Base-by-base conservation (phyloP, 2,797 vertebrate genomes). In the Florisuga fusca region DNA sequence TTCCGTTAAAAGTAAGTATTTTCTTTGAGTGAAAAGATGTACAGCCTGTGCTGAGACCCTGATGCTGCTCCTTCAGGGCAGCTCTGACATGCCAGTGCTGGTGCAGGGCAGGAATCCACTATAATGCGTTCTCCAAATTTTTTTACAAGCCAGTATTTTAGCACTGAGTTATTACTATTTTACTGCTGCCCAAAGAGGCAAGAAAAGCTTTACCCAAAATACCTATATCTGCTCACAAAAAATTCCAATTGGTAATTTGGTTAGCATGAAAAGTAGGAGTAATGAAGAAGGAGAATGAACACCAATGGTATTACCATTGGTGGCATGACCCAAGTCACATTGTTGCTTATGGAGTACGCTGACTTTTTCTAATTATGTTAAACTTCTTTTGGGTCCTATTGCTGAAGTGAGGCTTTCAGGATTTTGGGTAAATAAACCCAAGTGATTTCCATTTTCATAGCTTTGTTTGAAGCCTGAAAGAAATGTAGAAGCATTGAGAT, bases 361-460 rank as follows among this genome's bases (percentile, higher is more conserved):
- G 6, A 10, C 34, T 51, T 89, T 78, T 83, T 58, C 50, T 41
- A 57, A 59, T 50, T n/a, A 29, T 0, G 0, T 84, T 75, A 59
- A 68, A 25, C 36, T 55, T 81, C 45, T 45, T 27, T 9, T 46
- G 68, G 15, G 22, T 66, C 38, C 72, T 71, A 22, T 0, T 61
- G 29, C 43, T 71, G 43, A 78, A 62, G 43, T 50, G 33, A 67
- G 14, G 8, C n/a, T 92, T 77, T 90, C 50, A 48, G 36, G 21
- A 61, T 22, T 84, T 80, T 75, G 36, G 4, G 4, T 53, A 17
- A 43, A 58, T 76, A 67, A 27, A 2, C 0, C 7, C 34, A 72
- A 79, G 53, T 0, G 2, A 48, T 75, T 87, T 34, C 27, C 15
- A 13, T 14, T 21, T 10, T 4, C 0, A 0, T 46, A 51, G 43